These are phyloP conservation scores for Drosophila niveifrons DNA, from an alignment of 2,888 invertebrate genomes.

Conservation along the genomic window DNA sequence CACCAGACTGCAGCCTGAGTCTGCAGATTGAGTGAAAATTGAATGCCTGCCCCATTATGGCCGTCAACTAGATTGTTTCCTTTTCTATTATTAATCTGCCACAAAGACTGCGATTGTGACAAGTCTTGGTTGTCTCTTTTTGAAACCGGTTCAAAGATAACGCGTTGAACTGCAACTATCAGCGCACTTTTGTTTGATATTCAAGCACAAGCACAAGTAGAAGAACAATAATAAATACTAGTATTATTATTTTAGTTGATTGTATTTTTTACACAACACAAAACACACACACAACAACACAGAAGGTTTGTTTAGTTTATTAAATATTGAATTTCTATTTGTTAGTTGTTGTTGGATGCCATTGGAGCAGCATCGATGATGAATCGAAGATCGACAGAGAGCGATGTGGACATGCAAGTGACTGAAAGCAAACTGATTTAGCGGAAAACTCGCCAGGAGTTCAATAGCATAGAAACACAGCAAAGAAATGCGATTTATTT, in stretches of 20 bases:
- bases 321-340: background rate
- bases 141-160: constrained; percentile 31
- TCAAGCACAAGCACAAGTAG: constrained; percentile 16
- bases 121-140: background rate
- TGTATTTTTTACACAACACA: background rate
- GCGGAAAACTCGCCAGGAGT: constrained; percentile 82
- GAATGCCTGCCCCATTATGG: constrained; percentile 71
- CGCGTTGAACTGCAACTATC: background rate
- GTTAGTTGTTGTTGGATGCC: constrained; percentile 12
- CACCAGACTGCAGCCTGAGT: background rate
- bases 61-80: constrained; percentile 65
- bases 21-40: constrained; percentile 61
- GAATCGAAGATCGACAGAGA: background rate
- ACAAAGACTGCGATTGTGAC: background rate
- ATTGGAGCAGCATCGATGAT: constrained; percentile 8
- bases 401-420: constrained; percentile 60
- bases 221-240: background rate
- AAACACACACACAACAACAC: constrained; percentile 30
- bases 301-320: background rate
- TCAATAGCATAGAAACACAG: constrained; percentile 84
- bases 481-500: constrained; percentile 82
- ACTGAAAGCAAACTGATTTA: constrained; percentile 82
- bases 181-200: background rate
- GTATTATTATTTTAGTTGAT: background rate
- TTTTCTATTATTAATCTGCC: constrained; percentile 40